Percentiles rank a stretch among this genome's conserved stretches.
phyloP scores from a whole-genome alignment of 2,113 vertebrate species.

The Galemys pyrenaicus region DNA sequence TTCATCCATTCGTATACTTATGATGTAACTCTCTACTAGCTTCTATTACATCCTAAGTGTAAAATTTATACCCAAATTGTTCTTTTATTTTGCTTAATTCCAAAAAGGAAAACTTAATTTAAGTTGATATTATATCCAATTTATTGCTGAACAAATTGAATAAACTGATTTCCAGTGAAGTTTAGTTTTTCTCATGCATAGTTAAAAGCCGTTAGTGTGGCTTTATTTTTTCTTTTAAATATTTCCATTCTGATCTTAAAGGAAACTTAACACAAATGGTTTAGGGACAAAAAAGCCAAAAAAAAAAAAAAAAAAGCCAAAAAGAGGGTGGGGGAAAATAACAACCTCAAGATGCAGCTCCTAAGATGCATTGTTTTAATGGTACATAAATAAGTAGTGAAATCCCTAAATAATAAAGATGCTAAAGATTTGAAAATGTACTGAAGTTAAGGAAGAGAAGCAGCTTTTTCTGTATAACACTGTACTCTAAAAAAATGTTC shows the following conservation, averaged over 20 bases:
- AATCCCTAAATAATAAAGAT: neutral
- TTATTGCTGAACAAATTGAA: neutral
- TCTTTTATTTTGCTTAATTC: neutral
- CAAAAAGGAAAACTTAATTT: neutral
- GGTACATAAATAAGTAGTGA: neutral
- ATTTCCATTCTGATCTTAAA: neutral
- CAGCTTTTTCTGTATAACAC: neutral
- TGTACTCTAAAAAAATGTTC: neutral
- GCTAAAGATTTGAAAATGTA: neutral
- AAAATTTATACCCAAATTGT: neutral
- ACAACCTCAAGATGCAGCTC: neutral
- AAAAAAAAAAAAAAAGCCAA: too few species aligned
- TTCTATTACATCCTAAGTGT: neutral
- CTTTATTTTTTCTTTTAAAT: neutral
- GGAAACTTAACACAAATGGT: neutral
- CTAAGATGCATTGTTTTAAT: neutral
- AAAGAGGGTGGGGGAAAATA: rapidly evolving
- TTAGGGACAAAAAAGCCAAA: neutral
- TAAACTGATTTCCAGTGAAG: neutral
- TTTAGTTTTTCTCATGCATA: neutral
- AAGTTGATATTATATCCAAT: neutral
- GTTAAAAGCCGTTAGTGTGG: neutral
- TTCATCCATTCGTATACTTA: neutral
- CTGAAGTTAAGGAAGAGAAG: neutral
- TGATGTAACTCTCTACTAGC: neutral